Percentiles rank a stretch among this genome's conserved stretches.
phyloP scores from a whole-genome alignment of 2,888 invertebrate species.

The Phengaris arion region DNA sequence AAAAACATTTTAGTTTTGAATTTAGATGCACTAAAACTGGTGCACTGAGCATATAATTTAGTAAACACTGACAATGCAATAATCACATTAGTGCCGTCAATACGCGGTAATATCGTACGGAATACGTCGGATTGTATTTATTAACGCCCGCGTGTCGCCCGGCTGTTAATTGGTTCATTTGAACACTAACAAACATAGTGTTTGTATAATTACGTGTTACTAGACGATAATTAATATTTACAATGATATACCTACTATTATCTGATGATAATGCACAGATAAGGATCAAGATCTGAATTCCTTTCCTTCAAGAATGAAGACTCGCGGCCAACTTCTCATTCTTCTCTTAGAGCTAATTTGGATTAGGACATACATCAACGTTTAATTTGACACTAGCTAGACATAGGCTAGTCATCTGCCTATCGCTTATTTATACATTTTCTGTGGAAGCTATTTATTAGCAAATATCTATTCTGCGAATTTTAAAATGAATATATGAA shows the following conservation, averaged over 20 bases:
- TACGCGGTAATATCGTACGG: not conserved
- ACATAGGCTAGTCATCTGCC: no score
- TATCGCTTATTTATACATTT: not conserved
- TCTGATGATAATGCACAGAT: not conserved
- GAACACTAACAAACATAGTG: not conserved
- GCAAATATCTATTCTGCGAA: not conserved
- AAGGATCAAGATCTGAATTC: no score
- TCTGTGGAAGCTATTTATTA: not conserved
- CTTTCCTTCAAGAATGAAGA: no score
- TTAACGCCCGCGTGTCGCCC: not conserved
- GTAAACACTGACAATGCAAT: not conserved
- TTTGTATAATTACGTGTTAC: constrained; percentile 1
- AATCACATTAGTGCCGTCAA: not conserved
- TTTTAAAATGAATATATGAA: not conserved
- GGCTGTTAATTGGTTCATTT: not conserved
- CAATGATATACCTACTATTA: not conserved
- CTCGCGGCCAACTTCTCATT: no score
- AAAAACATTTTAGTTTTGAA: no score
- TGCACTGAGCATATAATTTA: not conserved
- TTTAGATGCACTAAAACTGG: not conserved
- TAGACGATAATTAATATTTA: not conserved
- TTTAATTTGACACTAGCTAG: no score
- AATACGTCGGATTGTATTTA: not conserved
- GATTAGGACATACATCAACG: no score
- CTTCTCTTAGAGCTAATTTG: no score